phyloP scores from a whole-genome alignment of 2,113 vertebrate species.

The Aldabrachelys gigantea region DNA sequence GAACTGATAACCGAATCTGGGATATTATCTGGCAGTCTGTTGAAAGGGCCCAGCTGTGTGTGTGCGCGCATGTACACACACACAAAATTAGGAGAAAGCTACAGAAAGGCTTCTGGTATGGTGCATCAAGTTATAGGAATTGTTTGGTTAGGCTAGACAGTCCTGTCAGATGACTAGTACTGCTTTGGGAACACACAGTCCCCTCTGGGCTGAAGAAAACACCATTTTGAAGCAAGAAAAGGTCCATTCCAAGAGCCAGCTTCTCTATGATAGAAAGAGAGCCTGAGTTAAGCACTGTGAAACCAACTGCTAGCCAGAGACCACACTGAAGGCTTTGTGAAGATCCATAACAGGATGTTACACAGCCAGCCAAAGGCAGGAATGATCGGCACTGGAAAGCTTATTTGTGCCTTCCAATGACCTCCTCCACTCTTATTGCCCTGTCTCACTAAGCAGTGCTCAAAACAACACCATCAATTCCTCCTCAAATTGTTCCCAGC shows the following conservation, averaged over 20 bases:
- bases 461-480: background rate
- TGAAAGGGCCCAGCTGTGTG: background rate
- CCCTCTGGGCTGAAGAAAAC: conserved; percentile 11
- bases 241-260: background rate
- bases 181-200: background rate
- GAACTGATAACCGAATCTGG: background rate
- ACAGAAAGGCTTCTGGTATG: background rate
- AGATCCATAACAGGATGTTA: background rate
- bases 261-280: background rate
- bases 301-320: background rate
- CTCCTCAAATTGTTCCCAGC: background rate
- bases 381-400: background rate
- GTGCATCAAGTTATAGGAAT: background rate
- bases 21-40: background rate
- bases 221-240: background rate
- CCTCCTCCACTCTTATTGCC: background rate
- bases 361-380: background rate
- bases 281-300: background rate
- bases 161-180: background rate
- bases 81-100: rapidly evolving
- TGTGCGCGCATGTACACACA: background rate
- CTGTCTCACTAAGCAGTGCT: background rate
- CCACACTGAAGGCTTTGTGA: background rate
- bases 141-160: background rate
- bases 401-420: background rate